These are phyloP conservation scores for Tromatobia lineatoria DNA, from an alignment of 2,888 invertebrate genomes.

Conservation along the genomic window DNA sequence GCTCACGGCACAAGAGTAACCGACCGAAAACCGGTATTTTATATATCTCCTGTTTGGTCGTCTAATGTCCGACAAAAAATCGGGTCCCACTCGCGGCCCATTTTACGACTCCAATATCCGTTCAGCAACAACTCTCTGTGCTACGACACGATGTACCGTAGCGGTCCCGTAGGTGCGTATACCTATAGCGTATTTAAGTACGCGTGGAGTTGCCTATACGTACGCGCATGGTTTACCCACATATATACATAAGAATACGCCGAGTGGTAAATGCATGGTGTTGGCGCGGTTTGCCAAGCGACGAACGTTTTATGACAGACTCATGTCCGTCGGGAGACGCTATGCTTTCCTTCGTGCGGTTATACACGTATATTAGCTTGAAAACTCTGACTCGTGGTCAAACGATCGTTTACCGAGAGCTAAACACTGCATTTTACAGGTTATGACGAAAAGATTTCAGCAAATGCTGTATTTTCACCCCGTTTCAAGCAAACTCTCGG, in stretches of 20 bases:
- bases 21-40: slow-evolving; percentile 61
- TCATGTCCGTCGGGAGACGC: slow-evolving; percentile 41
- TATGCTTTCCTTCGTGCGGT: background rate
- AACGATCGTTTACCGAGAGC: slow-evolving; percentile 55
- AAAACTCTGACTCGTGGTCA: slow-evolving; percentile 40
- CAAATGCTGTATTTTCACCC: slow-evolving; percentile 21
- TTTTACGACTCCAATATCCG: slow-evolving; percentile 48
- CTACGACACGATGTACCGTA: slow-evolving; percentile 45
- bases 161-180: background rate
- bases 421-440: slow-evolving; percentile 42
- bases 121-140: slow-evolving; percentile 15
- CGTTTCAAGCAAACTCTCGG: background rate
- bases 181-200: background rate
- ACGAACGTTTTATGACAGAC: slow-evolving; percentile 56
- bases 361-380: slow-evolving; percentile 30
- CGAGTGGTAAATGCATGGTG: slow-evolving; percentile 46
- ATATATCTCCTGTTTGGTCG: slow-evolving; percentile 29
- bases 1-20: slow-evolving; percentile 17
- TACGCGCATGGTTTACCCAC: background rate
- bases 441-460: slow-evolving; percentile 35
- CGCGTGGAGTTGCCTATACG: background rate
- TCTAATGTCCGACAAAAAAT: slow-evolving; percentile 46
- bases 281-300: slow-evolving; percentile 35
- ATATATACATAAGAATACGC: background rate
- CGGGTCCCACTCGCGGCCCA: slow-evolving; percentile 13